These are phyloP conservation scores for Rhopalosiphum padi DNA, from an alignment of 1,140 invertebrate genomes.

Conservation along the genomic window DNA sequence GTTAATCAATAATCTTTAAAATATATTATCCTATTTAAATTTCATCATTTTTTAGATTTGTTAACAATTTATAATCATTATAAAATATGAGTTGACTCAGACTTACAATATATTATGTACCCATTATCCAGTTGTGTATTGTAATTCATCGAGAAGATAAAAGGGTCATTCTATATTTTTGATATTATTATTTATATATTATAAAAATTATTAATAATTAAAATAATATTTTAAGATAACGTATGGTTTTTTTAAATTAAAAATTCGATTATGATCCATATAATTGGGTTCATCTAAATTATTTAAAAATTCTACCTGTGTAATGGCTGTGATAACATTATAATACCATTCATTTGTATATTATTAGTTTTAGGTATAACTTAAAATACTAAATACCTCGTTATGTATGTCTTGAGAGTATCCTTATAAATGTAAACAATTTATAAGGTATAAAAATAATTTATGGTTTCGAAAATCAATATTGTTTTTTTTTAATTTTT, in stretches of 20 bases:
- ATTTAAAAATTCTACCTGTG: neutral
- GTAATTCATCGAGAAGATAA: neutral
- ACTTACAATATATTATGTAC: neutral
- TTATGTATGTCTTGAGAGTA: neutral
- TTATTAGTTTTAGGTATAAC: no score
- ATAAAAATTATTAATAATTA: neutral
- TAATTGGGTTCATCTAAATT: neutral
- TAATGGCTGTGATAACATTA: neutral
- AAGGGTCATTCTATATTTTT: neutral
- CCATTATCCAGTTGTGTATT: neutral
- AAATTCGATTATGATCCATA: neutral
- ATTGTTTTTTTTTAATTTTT: neutral
- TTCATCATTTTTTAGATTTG: neutral
- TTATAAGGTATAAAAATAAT: neutral
- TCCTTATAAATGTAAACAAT: neutral
- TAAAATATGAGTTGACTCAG: neutral
- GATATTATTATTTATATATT: neutral
- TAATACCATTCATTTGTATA: no score
- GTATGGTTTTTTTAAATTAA: neutral
- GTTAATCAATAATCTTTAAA: no score
- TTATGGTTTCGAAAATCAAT: conserved; percentile 4
- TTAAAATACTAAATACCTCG: neutral
- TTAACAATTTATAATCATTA: neutral
- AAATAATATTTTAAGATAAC: neutral
- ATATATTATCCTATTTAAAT: no score